These are phyloP conservation scores for Tauraco erythrolophus DNA, from an alignment of 2,113 vertebrate species.

Conservation along the genomic window DNA sequence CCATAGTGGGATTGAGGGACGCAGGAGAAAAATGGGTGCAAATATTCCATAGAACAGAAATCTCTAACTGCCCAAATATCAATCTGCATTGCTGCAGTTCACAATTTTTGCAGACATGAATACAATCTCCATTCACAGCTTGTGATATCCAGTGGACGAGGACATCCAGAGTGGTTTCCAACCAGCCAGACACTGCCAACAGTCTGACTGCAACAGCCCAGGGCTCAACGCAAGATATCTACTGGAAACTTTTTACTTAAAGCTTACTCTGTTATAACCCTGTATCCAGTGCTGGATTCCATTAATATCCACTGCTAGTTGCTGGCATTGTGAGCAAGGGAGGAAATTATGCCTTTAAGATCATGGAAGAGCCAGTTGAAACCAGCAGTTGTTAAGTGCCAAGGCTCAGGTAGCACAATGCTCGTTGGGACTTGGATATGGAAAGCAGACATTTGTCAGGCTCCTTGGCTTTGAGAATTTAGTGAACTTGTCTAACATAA, in stretches of 20 bases:
- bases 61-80: neutral
- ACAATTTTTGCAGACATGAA: neutral
- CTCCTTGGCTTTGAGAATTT: neutral
- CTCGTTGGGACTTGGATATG: neutral
- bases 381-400: neutral
- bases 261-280: neutral
- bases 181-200: neutral
- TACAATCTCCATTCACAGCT: neutral
- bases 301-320: neutral
- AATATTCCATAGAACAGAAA: neutral
- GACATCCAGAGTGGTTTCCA: neutral
- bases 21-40: neutral
- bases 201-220: neutral
- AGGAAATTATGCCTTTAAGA: neutral
- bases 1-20: neutral
- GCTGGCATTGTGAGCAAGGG: neutral
- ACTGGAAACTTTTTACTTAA: neutral
- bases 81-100: neutral
- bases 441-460: constrained; percentile 35
- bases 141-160: accelerated
- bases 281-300: neutral
- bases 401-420: neutral
- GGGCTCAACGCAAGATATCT: neutral
- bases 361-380: neutral
- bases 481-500: neutral